Percentiles rank a stretch among this genome's conserved stretches.
These are phyloP conservation scores for Anser brachyrhynchus DNA, from an alignment of 2,113 vertebrate genomes.

Conservation along the genomic window DNA sequence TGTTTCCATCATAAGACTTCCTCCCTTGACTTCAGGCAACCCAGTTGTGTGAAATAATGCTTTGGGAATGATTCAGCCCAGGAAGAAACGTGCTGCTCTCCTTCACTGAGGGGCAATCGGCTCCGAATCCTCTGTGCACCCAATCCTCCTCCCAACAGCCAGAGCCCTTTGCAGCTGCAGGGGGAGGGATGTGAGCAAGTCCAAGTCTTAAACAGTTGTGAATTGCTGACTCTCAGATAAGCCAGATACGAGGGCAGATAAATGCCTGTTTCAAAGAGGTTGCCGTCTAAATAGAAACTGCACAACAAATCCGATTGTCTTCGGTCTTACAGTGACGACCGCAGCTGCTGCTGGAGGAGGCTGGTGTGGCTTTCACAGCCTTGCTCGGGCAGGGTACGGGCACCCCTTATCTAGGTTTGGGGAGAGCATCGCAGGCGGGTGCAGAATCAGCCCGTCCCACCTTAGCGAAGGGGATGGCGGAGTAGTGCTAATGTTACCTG, in stretches of 20 bases:
- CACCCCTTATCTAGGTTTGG: background rate
- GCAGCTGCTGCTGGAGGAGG: background rate
- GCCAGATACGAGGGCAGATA: slow-evolving; percentile 52
- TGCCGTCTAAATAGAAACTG: slow-evolving; percentile 7
- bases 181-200: background rate
- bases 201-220: background rate
- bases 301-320: background rate
- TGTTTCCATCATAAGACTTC: background rate
- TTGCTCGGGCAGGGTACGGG: background rate
- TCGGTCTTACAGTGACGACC: background rate
- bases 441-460: background rate
- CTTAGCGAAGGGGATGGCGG: accelerated
- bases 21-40: background rate
- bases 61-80: background rate
- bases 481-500: accelerated
- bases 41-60: accelerated
- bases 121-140: background rate
- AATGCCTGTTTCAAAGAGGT: slow-evolving; percentile 33
- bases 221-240: slow-evolving; percentile 33
- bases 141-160: background rate
- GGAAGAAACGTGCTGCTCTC: background rate
- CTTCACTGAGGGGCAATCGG: background rate
- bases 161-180: background rate
- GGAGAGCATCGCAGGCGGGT: background rate
- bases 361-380: background rate